phyloP scores from a whole-genome alignment of 2,113 vertebrate species.

The Oryzias celebensis region DNA sequence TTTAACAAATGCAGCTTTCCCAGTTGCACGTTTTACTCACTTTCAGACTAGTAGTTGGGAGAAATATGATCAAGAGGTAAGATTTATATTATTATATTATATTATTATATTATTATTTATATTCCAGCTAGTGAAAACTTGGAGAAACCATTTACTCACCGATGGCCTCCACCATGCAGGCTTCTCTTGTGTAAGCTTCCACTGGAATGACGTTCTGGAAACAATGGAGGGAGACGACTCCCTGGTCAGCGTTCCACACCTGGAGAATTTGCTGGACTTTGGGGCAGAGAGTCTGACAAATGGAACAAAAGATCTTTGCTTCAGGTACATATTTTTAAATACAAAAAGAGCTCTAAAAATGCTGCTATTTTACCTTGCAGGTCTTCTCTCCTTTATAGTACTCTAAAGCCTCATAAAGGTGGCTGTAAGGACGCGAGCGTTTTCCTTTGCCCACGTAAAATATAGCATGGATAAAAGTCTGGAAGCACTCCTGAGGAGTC shows the following conservation, averaged over 20 bases:
- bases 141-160: conserved; percentile 71
- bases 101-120: too few relatives aligned
- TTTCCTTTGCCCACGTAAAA: conserved; percentile 95
- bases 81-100: too few relatives aligned
- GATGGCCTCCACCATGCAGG: conserved; percentile 89
- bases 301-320: neutral
- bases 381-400: conserved; percentile 72
- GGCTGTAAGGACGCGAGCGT: conserved; percentile 83
- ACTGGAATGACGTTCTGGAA: conserved; percentile 88
- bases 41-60: too few relatives aligned
- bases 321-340: neutral
- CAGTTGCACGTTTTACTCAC: too few relatives aligned
- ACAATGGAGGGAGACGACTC: conserved; percentile 88
- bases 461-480: conserved; percentile 82
- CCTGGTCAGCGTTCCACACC: conserved; percentile 83
- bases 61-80: too few relatives aligned
- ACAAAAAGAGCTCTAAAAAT: neutral
- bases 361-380: conserved; percentile 61
- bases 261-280: conserved; percentile 88
- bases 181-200: conserved; percentile 89
- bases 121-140: too few relatives aligned
- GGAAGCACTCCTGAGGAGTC: conserved; percentile 77
- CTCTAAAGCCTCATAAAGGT: conserved; percentile 84
- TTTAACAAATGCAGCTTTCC: too few relatives aligned
- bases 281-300: conserved; percentile 77